Evolutionary conservation across 2,113 vertebrate genomes (phyloP).

Genomic region (Dryoscopus gambensis): DNA sequence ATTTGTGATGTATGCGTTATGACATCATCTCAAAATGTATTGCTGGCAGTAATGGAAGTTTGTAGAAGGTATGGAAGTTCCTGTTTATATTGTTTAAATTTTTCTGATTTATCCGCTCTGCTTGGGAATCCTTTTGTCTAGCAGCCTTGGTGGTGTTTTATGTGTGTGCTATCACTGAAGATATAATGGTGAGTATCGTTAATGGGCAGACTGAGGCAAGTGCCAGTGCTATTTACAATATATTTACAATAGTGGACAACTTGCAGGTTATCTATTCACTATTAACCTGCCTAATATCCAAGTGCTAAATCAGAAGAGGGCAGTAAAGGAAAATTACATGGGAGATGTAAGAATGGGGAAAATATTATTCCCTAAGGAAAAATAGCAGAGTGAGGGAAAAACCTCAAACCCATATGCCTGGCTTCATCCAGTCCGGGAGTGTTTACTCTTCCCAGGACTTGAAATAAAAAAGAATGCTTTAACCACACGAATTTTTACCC

Average conservation of each 20-base stretch:
- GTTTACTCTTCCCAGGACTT: background rate
- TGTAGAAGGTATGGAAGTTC: background rate
- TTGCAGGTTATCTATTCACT: background rate
- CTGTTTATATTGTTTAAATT: background rate
- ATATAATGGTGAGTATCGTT: background rate
- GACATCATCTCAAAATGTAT: conserved; percentile 15
- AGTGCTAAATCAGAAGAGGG: conserved; percentile 31
- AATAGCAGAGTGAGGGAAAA: background rate
- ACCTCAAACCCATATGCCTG: rapidly evolving
- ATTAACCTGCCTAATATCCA: background rate
- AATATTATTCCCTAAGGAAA: background rate
- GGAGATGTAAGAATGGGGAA: background rate
- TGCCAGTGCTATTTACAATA: background rate
- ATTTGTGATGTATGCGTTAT: background rate
- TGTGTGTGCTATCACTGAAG: background rate
- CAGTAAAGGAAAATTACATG: background rate
- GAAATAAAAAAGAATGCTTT: background rate
- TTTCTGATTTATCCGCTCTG: background rate
- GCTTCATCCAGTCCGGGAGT: background rate
- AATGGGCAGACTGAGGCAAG: background rate
- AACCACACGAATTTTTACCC: background rate
- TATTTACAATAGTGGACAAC: background rate
- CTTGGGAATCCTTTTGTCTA: background rate
- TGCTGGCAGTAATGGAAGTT: background rate
- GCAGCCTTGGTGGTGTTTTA: background rate